These are phyloP conservation scores for Orius insidiosus DNA, from an alignment of 1,140 invertebrate species.

Conservation along the genomic window DNA sequence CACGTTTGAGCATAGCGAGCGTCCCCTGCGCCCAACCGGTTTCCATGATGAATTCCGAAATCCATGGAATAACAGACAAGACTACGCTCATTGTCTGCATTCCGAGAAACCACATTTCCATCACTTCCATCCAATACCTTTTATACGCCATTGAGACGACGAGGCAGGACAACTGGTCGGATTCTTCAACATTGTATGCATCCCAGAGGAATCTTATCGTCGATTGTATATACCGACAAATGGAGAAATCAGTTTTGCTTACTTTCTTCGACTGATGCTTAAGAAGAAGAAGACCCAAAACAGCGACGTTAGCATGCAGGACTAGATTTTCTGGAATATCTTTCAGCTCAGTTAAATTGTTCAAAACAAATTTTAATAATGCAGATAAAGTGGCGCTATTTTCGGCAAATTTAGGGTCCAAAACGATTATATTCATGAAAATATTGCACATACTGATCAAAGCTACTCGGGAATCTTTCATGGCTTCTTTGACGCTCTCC, in stretches of 20 bases:
- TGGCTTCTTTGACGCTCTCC: conserved; percentile 51
- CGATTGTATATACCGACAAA: conserved; percentile 69
- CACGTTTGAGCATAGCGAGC: conserved; percentile 53
- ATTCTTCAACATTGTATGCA: conserved; percentile 75
- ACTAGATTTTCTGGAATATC: conserved; percentile 67
- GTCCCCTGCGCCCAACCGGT: conserved; percentile 84
- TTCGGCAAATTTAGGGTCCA: conserved; percentile 66
- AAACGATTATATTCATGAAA: conserved; percentile 79
- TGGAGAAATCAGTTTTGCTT: conserved; percentile 72
- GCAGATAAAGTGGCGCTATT: conserved; percentile 55
- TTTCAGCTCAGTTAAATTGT: conserved; percentile 67
- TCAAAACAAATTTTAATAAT: conserved; percentile 70
- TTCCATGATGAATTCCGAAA: conserved; percentile 76
- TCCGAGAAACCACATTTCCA: conserved; percentile 81
- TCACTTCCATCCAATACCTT: conserved; percentile 70
- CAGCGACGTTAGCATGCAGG: conserved; percentile 64
- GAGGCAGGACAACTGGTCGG: conserved; percentile 56
- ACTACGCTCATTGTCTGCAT: conserved; percentile 80
- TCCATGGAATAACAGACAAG: conserved; percentile 63
- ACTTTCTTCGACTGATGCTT: conserved; percentile 65
- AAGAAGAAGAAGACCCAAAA: conserved; percentile 62
- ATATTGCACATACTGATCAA: conserved; percentile 79
- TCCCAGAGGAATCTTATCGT: conserved; percentile 84
- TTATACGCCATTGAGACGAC: conserved; percentile 74
- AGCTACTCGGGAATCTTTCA: conserved; percentile 61